phyloP scores from a whole-genome alignment of 2,888 invertebrate species.

The Cosmorhoe ocellata region DNA sequence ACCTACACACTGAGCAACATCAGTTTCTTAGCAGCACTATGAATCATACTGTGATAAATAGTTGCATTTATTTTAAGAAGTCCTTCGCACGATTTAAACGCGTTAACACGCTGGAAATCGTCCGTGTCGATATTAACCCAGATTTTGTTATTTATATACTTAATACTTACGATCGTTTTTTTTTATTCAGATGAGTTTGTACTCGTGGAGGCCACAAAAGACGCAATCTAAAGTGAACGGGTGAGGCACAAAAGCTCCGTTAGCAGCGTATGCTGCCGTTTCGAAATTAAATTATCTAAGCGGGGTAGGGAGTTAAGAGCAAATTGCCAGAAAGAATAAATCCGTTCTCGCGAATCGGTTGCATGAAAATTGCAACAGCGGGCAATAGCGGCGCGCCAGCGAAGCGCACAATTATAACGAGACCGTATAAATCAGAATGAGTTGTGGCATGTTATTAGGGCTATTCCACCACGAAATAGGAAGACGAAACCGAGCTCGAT shows the following conservation, averaged over 20 bases:
- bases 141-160: constrained; percentile 55
- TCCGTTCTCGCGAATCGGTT: constrained; percentile 74
- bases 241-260: constrained; percentile 57
- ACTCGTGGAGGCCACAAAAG: constrained; percentile 42
- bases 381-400: constrained; percentile 72
- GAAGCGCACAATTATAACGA: constrained; percentile 81
- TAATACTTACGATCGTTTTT: constrained; percentile 41
- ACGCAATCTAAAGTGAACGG: constrained; percentile 43
- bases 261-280: constrained; percentile 49
- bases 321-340: constrained; percentile 76
- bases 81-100: constrained; percentile 72
- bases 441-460: constrained; percentile 82
- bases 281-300: constrained; percentile 65
- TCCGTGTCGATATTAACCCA: constrained; percentile 62
- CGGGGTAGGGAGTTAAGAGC: constrained; percentile 59
- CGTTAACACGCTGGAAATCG: constrained; percentile 69
- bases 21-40: constrained; percentile 54
- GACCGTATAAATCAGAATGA: constrained; percentile 82
- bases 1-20: constrained; percentile 38
- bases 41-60: constrained; percentile 70
- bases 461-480: constrained; percentile 71
- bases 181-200: constrained; percentile 41
- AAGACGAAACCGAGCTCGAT: constrained; percentile 67
- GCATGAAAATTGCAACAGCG: constrained; percentile 79
- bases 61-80: constrained; percentile 70